Conservation (phyloP, 2,797 vertebrate genomes). For the Lacerta viridis region DNA sequence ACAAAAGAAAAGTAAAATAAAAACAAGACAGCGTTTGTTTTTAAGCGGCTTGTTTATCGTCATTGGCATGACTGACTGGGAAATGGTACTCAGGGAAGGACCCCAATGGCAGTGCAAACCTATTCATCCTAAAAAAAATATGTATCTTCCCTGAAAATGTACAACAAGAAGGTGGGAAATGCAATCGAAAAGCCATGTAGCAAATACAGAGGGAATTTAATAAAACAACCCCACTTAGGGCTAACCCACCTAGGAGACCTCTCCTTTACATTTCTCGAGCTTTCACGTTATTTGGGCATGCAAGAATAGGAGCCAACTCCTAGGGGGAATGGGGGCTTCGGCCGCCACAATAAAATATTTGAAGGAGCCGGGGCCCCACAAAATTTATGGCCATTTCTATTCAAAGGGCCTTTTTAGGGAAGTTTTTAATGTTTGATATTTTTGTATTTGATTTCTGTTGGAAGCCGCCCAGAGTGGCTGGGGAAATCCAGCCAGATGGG, state of each 20-base stretch:
- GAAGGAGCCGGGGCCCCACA: too few species aligned
- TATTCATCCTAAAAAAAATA: slow-evolving; percentile 41
- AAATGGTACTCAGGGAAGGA: slow-evolving; percentile 54
- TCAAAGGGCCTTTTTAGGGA: too few species aligned
- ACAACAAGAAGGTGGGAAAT: slow-evolving; percentile 35
- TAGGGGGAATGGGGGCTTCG: accelerated
- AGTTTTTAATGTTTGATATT: too few species aligned
- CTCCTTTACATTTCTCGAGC: not conserved
- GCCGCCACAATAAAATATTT: too few species aligned
- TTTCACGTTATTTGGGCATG: not conserved
- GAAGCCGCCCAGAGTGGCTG: too few species aligned
- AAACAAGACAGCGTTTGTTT: slow-evolving; percentile 59
- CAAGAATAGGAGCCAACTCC: too few species aligned
- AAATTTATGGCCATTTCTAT: too few species aligned
- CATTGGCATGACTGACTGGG: slow-evolving; percentile 45
- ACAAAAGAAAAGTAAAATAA: slow-evolving; percentile 34
- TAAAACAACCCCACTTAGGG: not conserved
- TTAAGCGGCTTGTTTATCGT: slow-evolving; percentile 16
- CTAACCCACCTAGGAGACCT: not conserved
- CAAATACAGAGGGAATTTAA: slow-evolving; percentile 6
- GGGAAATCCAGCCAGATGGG: too few species aligned
- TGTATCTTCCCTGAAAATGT: slow-evolving; percentile 43
- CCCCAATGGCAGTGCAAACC: slow-evolving; percentile 30
- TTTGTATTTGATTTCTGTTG: too few species aligned
- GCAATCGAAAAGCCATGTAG: slow-evolving; percentile 32